These are phyloP conservation scores for Habroteleia sp. DNA, from an alignment of 2,888 invertebrate species.

Conservation along the genomic window DNA sequence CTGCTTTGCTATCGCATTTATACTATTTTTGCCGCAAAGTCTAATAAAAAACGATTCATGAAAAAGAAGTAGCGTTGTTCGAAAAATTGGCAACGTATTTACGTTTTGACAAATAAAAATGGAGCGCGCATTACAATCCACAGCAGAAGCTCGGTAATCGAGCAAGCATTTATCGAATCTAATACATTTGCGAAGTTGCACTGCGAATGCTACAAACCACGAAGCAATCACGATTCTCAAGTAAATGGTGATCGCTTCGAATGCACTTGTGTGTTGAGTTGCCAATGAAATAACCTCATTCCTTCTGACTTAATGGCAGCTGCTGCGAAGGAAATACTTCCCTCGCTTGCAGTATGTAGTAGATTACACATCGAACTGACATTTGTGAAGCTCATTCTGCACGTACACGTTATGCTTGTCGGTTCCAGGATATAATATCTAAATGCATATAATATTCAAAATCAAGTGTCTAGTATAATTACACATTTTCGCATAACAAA, in stretches of 20 bases:
- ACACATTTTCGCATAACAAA: constrained; percentile 4
- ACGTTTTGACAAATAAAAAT: constrained; percentile 22
- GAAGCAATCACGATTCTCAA: constrained; percentile 63
- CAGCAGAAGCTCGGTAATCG: constrained; percentile 43
- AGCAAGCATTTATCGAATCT: constrained; percentile 60
- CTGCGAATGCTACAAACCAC: constrained; percentile 58
- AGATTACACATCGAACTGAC: constrained; percentile 61
- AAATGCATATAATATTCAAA: constrained; percentile 44
- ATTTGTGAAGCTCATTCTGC: constrained; percentile 60
- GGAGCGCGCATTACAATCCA: constrained; percentile 20
- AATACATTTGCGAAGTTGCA: constrained; percentile 59
- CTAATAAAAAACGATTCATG: too few relatives aligned
- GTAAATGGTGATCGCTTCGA: constrained; percentile 64
- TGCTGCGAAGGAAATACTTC: constrained; percentile 62
- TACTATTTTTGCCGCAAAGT: too few relatives aligned
- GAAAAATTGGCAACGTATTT: neutral
- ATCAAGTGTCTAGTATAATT: constrained; percentile 9
- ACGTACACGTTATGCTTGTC: constrained; percentile 45
- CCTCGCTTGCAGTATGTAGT: constrained; percentile 51
- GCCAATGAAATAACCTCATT: constrained; percentile 65
- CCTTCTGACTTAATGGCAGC: constrained; percentile 64
- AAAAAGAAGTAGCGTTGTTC: neutral
- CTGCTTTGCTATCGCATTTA: too few relatives aligned
- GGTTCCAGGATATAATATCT: constrained; percentile 35
- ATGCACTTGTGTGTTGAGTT: constrained; percentile 62